Conservation (phyloP, 2,797 vertebrate species). For the Molossus molossus region DNA sequence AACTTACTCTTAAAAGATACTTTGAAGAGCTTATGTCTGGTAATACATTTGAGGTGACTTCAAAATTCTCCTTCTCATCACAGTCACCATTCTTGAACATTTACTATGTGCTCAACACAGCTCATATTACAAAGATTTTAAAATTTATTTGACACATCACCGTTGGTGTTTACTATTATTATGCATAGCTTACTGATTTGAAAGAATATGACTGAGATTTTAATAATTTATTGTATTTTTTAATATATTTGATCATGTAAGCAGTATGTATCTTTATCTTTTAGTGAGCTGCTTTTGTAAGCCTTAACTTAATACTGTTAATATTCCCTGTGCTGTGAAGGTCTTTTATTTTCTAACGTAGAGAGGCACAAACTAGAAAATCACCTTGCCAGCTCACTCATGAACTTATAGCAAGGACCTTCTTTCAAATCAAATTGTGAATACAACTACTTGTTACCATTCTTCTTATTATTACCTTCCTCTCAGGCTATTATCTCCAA, state of each 20-base stretch:
- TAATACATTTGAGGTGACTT: conserved; percentile 6
- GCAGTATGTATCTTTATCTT: not conserved
- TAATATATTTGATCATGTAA: conserved; percentile 2
- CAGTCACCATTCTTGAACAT: not conserved
- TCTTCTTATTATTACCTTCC: not conserved
- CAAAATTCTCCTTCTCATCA: not conserved
- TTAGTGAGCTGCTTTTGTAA: not conserved
- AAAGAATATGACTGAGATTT: not conserved
- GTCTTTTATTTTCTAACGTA: not conserved
- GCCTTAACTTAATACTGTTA: not conserved
- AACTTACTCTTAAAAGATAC: not conserved
- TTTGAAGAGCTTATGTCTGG: not conserved
- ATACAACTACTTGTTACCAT: not conserved
- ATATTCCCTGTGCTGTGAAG: not conserved
- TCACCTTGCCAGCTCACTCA: not conserved
- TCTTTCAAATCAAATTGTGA: conserved; percentile 39
- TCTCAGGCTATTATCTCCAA: not conserved
- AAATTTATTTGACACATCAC: not conserved
- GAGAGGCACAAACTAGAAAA: not conserved
- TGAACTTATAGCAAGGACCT: not conserved
- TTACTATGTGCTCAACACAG: not conserved
- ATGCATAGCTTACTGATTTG: not conserved
- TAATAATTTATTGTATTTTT: not conserved
- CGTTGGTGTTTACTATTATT: not conserved
- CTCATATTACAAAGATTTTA: not conserved